Base-by-base conservation (phyloP, 2,797 vertebrate species). In the Enteromius argenteus region DNA sequence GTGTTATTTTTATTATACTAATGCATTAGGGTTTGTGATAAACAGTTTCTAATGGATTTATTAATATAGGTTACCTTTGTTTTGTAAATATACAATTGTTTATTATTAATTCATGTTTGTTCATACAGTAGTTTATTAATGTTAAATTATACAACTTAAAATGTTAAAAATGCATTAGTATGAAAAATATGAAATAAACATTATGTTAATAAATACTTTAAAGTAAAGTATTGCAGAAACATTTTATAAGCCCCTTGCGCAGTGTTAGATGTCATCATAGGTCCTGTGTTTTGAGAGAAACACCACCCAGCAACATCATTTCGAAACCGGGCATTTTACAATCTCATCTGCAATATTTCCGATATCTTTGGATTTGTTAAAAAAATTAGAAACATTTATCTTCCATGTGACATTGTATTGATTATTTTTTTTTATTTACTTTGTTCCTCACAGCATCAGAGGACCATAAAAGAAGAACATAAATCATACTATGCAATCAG, bases 401-500 rank as follows among this genome's bases (percentile, higher is more conserved):
- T 30, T 15, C 30, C 2, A 49, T 30, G 69, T 49, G 69, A 10
- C 23, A 44, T 44, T 71, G 51, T 76, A 13, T 37, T 32, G 32
- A 68, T 19, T 15, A 11, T 1, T 42, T 49, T 21, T 15, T 23
- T 79, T 60, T 21, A 8, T 77, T 80, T 67, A 8, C 30, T 74
- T 10, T 74, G 23, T 86, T 51, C 72, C 83, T 6, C 88, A 92
- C 94, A 99, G 98, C 92, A 89, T 77, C 97, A 99, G 91, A 97
- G 93, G 88, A 93, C 84, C 10, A 96, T 98, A 35, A 94, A 91
- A 83, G 96, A 97, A 85, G 97, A 99, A 81, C 97, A 99, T 93
- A 96, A 94, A 89, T 99, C 98, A 5, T 97, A 95, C 90, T 99
- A 99, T 46, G 97, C 97, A 42, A 97, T 99, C 91, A 98, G 96